A percentile compares a stretch with the other conserved stretches of the same genome.
Conservation (phyloP, 2,797 vertebrate genomes). For the Coluber constrictor region DNA sequence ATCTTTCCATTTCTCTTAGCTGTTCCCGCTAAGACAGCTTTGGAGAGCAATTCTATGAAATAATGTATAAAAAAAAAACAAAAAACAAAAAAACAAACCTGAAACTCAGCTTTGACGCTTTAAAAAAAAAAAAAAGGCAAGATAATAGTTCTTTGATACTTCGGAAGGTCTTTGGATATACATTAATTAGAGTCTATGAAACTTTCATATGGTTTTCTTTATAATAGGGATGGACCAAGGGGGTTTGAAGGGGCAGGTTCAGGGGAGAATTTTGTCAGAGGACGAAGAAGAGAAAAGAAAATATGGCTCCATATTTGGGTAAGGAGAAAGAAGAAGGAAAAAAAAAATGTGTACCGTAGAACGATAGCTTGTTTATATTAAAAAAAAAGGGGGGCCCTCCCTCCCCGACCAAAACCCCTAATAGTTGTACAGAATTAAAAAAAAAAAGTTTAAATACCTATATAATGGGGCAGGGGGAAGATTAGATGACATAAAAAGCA, state of each 20-base stretch:
- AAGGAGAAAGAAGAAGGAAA: constrained; percentile 63
- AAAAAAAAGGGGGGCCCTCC: constrained; percentile 68
- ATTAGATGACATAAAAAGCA: constrained; percentile 77
- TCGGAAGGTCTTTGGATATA: constrained; percentile 80
- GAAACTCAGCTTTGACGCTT: constrained; percentile 87
- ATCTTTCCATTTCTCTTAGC: constrained; percentile 88
- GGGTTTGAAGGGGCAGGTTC: constrained; percentile 63
- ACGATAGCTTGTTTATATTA: constrained; percentile 71
- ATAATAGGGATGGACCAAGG: constrained; percentile 73
- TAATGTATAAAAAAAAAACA: constrained; percentile 48
- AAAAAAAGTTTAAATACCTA: constrained; percentile 93
- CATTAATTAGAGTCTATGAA: constrained; percentile 79
- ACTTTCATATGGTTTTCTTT: constrained; percentile 84
- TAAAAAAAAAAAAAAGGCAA: constrained; percentile 87
- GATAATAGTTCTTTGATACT: constrained; percentile 90
- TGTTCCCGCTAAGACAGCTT: constrained; percentile 84
- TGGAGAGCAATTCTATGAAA: constrained; percentile 86
- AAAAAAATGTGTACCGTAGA: not conserved
- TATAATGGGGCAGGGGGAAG: constrained; percentile 82
- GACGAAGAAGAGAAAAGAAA: constrained; percentile 60
- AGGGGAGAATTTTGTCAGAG: constrained; percentile 69
- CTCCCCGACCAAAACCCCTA: constrained; percentile 80
- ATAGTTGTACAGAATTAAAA: constrained; percentile 87
- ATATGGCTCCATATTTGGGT: constrained; percentile 55
- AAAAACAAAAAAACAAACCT: constrained; percentile 53